phyloP scores from a whole-genome alignment of 2,888 invertebrate genomes.

The Mycalesis mineus region DNA sequence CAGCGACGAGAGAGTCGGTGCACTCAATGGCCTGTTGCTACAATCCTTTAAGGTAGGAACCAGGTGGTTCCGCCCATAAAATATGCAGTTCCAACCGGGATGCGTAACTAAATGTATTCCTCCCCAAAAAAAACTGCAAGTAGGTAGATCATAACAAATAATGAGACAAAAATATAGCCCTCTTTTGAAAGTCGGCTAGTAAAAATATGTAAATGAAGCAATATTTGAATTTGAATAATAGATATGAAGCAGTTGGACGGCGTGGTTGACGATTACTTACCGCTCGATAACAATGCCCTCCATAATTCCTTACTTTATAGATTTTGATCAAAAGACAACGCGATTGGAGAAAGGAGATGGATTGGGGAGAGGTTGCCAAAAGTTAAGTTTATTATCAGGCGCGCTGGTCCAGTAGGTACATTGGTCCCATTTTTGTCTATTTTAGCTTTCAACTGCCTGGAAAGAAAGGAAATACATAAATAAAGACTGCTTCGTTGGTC shows the following conservation, averaged over 20 bases:
- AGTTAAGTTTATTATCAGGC: not conserved
- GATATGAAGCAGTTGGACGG: not conserved
- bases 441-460: not conserved
- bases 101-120: too few species aligned
- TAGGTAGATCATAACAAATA: not conserved
- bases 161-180: not conserved
- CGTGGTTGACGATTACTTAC: constrained; percentile 14
- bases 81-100: too few species aligned
- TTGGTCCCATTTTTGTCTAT: not conserved
- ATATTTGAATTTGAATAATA: not conserved
- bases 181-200: not conserved
- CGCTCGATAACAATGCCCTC: constrained; percentile 14
- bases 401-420: not conserved
- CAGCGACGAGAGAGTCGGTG: too few species aligned
- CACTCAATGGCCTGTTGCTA: too few species aligned
- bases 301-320: constrained; percentile 17
- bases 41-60: too few species aligned
- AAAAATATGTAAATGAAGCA: not conserved
- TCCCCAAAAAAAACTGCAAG: too few species aligned
- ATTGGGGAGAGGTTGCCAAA: not conserved
- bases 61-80: too few species aligned
- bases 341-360: not conserved
- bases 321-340: constrained; percentile 9
- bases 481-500: not conserved
- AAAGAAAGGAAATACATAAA: too few species aligned